These are phyloP conservation scores for Papilio machaon DNA, from an alignment of 1,140 invertebrate species.

Conservation along the genomic window DNA sequence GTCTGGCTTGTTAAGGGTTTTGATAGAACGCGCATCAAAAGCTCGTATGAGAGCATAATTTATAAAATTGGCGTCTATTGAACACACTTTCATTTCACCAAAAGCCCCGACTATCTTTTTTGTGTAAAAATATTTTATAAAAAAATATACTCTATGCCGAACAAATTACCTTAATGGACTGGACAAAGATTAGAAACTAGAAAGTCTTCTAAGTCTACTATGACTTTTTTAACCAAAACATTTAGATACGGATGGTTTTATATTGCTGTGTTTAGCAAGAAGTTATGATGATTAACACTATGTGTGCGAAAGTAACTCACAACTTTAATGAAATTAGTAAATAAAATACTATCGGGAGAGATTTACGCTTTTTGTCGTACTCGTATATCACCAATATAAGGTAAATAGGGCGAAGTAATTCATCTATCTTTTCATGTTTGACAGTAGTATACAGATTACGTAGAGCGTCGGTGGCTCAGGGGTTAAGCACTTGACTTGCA, in stretches of 20 bases:
- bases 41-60: slow-evolving; percentile 20
- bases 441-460: no score
- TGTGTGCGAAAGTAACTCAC: background rate
- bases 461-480: no score
- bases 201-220: background rate
- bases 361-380: no score
- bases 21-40: slow-evolving; percentile 14
- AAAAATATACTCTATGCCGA: background rate
- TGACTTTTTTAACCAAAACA: background rate
- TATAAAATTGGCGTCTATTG: slow-evolving; percentile 23
- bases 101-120: slow-evolving; percentile 15
- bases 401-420: no score
- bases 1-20: slow-evolving; percentile 22
- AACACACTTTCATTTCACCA: slow-evolving; percentile 17
- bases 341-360: no score
- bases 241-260: background rate
- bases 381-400: no score
- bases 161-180: slow-evolving; percentile 7
- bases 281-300: background rate
- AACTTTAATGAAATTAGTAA: background rate
- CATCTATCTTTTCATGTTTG: no score
- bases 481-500: no score
- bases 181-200: background rate
- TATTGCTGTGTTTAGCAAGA: background rate
- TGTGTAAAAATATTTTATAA: slow-evolving; percentile 13